Evolutionary conservation across 2,797 vertebrate species (phyloP), one percentile per base, ranked within the genome.

Genomic region (Synanceia verrucosa): DNA sequence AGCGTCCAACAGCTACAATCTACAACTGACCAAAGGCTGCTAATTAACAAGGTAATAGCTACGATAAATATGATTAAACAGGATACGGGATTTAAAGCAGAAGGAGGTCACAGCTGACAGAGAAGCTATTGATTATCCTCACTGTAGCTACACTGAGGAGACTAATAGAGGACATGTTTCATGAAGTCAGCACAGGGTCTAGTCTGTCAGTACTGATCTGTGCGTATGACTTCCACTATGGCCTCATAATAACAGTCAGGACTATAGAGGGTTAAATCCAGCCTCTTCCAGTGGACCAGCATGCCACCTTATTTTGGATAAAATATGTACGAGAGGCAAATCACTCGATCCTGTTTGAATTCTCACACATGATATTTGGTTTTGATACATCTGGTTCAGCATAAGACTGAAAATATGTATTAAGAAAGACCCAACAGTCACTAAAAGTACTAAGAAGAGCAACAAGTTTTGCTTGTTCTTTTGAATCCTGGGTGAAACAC

Each of bases 181-280:
- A 59, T 64, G 39, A 62, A 29, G 50, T 68, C 46, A 57, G 65
- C 47, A 55, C 10, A 19, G 26, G 6, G 47, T 39, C 39, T 53
- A 47, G 66, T 52, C 50, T 72, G 57, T 58, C 33, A 46, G n/a
- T 65, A 69, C 56, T 51, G 80, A 87, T 83, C 48, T 58, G 60
- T 28, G 13, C 57, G 10, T 13, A 41, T 33, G 34, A 41, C 37
- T 23, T 34, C 19, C 3, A 23, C 65, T 63, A 24, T 1, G 14
- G 19, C n/a, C 18, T 39, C 33, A 12, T 14, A n/a, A n/a, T 47
- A 14, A 24, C 23, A 29, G 44, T 56, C 18, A 43, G 34, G 41
- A 44, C n/a, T 33, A 43, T 43, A 19, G 9, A 43, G 39, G 33
- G 33, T 11, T 11, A 34, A 34, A 18, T 19, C 39, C 39, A 3